Percentiles rank a stretch among this genome's conserved stretches.
These are phyloP conservation scores for Thalassaphorura encarpata DNA, from an alignment of 1,140 invertebrate species.

Conservation along the genomic window DNA sequence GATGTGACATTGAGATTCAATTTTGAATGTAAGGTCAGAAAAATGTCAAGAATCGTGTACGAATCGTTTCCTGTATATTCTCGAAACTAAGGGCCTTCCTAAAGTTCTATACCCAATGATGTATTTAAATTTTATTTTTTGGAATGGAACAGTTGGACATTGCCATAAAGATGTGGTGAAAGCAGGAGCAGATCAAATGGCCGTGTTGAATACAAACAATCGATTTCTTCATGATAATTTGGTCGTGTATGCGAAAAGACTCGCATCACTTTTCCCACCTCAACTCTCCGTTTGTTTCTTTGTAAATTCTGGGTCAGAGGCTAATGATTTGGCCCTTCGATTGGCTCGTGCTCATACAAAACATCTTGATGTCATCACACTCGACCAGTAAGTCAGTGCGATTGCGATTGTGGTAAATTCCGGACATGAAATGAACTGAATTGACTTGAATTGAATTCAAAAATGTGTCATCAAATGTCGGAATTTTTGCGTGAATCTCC, in stretches of 20 bases:
- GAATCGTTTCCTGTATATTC: no score
- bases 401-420: no score
- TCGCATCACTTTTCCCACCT: conserved; percentile 69
- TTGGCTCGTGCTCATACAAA: conserved; percentile 80
- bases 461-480: no score
- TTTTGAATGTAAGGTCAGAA: no score
- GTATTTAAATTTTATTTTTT: background rate
- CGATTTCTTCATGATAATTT: conserved; percentile 92
- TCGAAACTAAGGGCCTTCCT: no score
- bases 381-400: conserved; percentile 90
- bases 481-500: no score
- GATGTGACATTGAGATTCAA: no score
- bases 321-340: conserved; percentile 91
- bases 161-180: conserved; percentile 88
- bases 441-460: no score
- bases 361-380: conserved; percentile 75
- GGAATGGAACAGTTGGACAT: conserved; percentile 68
- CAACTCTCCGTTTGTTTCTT: conserved; percentile 87
- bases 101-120: background rate
- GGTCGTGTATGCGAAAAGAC: conserved; percentile 75
- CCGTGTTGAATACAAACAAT: conserved; percentile 80
- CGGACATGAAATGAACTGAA: no score
- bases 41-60: no score
- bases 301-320: conserved; percentile 98
- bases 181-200: conserved; percentile 80